These are phyloP conservation scores for Grantiella picta DNA, from an alignment of 2,113 vertebrate species.

Conservation along the genomic window DNA sequence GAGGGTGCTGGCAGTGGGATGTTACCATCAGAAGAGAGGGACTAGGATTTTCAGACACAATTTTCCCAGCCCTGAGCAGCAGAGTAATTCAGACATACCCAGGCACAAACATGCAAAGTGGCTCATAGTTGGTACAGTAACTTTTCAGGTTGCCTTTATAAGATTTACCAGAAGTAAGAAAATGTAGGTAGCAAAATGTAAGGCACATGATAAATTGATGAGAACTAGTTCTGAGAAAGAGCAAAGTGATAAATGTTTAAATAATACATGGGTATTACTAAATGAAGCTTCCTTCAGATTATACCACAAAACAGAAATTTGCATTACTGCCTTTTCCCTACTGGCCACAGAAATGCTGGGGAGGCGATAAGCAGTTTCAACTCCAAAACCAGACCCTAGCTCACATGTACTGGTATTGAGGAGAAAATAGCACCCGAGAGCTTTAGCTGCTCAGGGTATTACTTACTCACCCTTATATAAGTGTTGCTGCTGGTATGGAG, in stretches of 20 bases:
- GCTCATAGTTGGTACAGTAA: not conserved
- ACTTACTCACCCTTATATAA: not conserved
- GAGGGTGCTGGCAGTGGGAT: not conserved
- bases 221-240: slow-evolving; percentile 47
- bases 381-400: not conserved
- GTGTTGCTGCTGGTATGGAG: not conserved
- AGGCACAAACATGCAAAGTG: not conserved
- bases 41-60: not conserved
- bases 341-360: not conserved
- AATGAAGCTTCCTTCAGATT: not conserved
- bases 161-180: not conserved
- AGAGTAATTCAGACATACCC: not conserved
- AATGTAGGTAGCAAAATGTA: slow-evolving; percentile 19
- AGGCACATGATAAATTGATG: slow-evolving; percentile 65
- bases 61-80: not conserved
- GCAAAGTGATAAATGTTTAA: slow-evolving; percentile 64
- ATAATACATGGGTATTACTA: not conserved
- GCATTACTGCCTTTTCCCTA: not conserved
- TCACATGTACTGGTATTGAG: not conserved
- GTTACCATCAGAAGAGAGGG: not conserved
- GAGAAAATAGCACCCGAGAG: not conserved
- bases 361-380: not conserved
- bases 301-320: not conserved
- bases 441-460: not conserved
- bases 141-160: slow-evolving; percentile 26